These are phyloP conservation scores for Eledona agricola DNA, from an alignment of 2,888 invertebrate species.

Conservation along the genomic window DNA sequence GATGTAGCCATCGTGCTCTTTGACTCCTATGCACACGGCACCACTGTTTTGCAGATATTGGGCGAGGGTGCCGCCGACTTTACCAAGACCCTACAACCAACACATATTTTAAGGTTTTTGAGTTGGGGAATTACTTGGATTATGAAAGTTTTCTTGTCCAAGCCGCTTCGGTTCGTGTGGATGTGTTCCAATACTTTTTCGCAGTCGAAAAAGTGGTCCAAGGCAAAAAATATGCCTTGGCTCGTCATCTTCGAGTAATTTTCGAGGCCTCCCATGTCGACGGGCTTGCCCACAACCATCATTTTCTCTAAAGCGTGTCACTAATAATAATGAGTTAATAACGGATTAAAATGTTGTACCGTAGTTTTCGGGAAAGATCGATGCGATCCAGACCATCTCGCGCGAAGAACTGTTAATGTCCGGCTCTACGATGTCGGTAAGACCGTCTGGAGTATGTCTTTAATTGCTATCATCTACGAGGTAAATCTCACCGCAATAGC, in stretches of 20 bases:
- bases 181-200: conserved; percentile 48
- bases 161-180: conserved; percentile 42
- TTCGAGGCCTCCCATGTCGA: conserved; percentile 50
- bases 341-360: conserved; percentile 16
- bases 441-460: conserved; percentile 42
- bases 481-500: conserved; percentile 42
- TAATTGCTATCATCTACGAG: conserved; percentile 3
- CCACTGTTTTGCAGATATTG: conserved; percentile 49
- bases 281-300: conserved; percentile 50
- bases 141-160: conserved; percentile 57
- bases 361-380: conserved; percentile 31
- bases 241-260: conserved; percentile 50
- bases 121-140: conserved; percentile 48
- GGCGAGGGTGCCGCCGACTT: conserved; percentile 52
- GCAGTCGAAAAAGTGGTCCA: conserved; percentile 52
- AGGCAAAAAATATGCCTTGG: conserved; percentile 49
- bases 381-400: conserved; percentile 54
- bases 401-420: conserved; percentile 52
- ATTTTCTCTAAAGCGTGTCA: conserved; percentile 7
- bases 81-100: conserved; percentile 55
- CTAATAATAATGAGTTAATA: not conserved
- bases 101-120: conserved; percentile 2
- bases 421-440: conserved; percentile 53
- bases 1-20: conserved; percentile 53
- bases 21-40: conserved; percentile 57